Percentiles rank a stretch among this genome's conserved stretches.
phyloP scores from a whole-genome alignment of 2,113 vertebrate genomes.

The Myrmecobius fasciatus region DNA sequence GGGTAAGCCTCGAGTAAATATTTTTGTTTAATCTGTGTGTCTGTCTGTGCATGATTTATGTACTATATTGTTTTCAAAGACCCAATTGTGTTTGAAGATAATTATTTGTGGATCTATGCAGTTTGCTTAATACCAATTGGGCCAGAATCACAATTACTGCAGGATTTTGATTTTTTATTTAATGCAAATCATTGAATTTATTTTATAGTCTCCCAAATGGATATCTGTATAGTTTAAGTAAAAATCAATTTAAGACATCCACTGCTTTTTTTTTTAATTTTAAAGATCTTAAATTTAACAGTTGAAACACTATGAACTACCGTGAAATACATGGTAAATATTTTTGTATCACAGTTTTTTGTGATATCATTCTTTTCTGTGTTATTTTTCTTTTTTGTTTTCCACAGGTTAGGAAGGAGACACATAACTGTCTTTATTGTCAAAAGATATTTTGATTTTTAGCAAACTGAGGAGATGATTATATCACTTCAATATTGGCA shows the following conservation, averaged over 20 bases:
- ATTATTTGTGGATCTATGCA: conserved; percentile 76
- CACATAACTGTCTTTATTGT: background rate
- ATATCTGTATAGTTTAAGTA: conserved; percentile 63
- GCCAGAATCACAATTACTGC: conserved; percentile 72
- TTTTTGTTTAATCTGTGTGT: conserved; percentile 80
- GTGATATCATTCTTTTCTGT: background rate
- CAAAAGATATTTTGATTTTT: conserved; percentile 18
- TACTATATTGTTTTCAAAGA: conserved; percentile 75
- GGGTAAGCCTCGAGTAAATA: conserved; percentile 78
- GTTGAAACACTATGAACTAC: background rate
- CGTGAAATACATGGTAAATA: background rate
- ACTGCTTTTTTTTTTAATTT: conserved; percentile 37
- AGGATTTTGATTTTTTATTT: conserved; percentile 55
- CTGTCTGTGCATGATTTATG: conserved; percentile 80
- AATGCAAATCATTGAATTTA: conserved; percentile 65
- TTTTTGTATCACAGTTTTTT: background rate
- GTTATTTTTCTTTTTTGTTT: conserved; percentile 30
- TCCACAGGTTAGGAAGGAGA: conserved; percentile 20
- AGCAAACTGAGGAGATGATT: background rate
- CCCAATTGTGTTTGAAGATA: conserved; percentile 72
- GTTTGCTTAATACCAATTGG: conserved; percentile 74
- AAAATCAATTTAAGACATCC: conserved; percentile 58
- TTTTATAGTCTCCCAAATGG: conserved; percentile 63
- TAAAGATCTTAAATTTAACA: conserved; percentile 53
- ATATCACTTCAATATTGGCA: background rate